Percentiles rank a stretch among this genome's conserved stretches.
Conservation (phyloP, 2,888 invertebrate species). For the Creontiades dilutus region DNA sequence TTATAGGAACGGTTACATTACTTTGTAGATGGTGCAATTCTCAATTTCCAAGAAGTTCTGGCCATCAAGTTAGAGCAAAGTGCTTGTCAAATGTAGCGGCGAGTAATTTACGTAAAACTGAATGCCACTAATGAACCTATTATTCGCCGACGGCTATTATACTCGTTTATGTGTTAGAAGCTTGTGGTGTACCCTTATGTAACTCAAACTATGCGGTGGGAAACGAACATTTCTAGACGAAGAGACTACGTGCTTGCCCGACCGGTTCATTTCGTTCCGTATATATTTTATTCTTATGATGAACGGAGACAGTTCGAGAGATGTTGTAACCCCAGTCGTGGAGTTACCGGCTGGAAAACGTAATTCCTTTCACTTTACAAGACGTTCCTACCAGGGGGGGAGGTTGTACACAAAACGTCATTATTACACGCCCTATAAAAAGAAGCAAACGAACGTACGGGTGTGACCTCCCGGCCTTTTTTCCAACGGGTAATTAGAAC, state of each 20-base stretch:
- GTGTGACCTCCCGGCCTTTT: not conserved
- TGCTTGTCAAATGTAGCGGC: no score
- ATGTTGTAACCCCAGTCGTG: not conserved
- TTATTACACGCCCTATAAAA: constrained; percentile 8
- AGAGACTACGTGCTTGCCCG: constrained; percentile 1
- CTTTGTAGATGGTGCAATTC: no score
- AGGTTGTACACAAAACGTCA: constrained; percentile 30
- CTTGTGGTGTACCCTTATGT: not conserved
- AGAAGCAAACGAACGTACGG: constrained; percentile 34
- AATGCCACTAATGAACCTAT: not conserved
- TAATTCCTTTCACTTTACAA: constrained; percentile 29
- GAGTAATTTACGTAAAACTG: not conserved
- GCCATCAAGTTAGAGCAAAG: no score
- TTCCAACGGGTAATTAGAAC: constrained; percentile 26
- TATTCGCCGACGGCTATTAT: constrained; percentile 3
- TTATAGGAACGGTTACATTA: no score
- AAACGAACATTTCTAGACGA: not conserved
- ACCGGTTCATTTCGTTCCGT: not conserved
- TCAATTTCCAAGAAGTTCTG: no score
- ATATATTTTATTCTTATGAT: constrained; percentile 20
- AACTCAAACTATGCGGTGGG: not conserved
- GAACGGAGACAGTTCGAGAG: not conserved
- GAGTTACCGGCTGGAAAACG: not conserved
- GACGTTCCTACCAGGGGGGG: not conserved
- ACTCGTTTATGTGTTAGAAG: not conserved